Conservation (phyloP, 1,140 invertebrate species). For the Cheumatopsyche charites region DNA sequence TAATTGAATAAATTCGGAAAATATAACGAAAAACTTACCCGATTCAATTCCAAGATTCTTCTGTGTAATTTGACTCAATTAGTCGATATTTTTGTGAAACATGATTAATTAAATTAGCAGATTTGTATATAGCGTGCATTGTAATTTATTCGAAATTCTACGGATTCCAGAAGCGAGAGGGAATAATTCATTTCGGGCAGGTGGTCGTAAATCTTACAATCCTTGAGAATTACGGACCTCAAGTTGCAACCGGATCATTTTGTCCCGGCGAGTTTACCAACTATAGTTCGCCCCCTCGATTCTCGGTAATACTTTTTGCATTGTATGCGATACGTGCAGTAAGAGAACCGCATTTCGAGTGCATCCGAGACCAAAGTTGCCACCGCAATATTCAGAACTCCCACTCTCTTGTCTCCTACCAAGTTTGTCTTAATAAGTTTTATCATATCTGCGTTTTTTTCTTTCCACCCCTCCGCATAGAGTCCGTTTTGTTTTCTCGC, state of each 20-base stretch:
- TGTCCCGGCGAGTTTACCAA: constrained; percentile 47
- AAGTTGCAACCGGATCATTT: constrained; percentile 48
- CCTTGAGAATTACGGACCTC: constrained; percentile 35
- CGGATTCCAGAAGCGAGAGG: background rate
- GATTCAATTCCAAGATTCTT: too few relatives aligned
- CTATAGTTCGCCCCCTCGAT: constrained; percentile 39
- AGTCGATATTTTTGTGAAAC: background rate
- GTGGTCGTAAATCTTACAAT: constrained; percentile 47
- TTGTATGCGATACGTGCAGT: constrained; percentile 33
- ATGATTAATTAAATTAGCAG: constrained; percentile 1
- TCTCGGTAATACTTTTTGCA: constrained; percentile 16
- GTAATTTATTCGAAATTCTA: background rate
- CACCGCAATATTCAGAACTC: constrained; percentile 31
- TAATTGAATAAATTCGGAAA: too few relatives aligned
- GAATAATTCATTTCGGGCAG: constrained; percentile 44
- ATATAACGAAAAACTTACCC: too few relatives aligned
- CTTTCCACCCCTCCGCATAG: background rate
- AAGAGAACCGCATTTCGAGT: constrained; percentile 40
- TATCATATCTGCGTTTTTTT: constrained; percentile 12
- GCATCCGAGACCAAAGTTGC: constrained; percentile 38
- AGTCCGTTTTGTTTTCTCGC: constrained; percentile 10
- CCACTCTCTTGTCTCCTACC: background rate
- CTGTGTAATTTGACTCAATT: too few relatives aligned
- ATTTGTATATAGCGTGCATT: background rate
- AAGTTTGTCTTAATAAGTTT: constrained; percentile 25